Conservation (phyloP, 1,140 invertebrate genomes). For the Drosophila kepulauana region DNA sequence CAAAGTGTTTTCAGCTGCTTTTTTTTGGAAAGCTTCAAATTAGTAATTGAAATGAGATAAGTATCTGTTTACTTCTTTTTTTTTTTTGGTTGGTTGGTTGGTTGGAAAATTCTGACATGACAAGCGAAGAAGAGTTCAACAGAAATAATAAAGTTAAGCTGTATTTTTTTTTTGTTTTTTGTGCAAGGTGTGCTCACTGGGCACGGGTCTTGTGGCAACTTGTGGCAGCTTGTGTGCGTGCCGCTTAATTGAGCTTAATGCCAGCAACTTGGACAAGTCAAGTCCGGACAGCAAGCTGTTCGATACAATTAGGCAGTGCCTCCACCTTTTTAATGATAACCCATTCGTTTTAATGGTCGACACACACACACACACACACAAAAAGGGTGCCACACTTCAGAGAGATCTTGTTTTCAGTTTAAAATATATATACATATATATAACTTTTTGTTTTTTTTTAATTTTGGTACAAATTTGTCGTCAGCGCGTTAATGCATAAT, state of each 20-base stretch:
- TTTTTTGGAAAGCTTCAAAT: not conserved
- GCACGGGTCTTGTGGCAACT: slow-evolving; percentile 30
- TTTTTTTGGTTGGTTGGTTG: not conserved
- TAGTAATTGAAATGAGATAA: slow-evolving; percentile 18
- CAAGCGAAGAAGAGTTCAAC: not conserved
- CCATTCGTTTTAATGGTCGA: slow-evolving; percentile 39
- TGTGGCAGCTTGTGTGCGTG: slow-evolving; percentile 32
- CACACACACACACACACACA: not conserved
- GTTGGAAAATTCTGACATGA: slow-evolving; percentile 5
- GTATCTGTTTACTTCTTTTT: not conserved
- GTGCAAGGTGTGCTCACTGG: slow-evolving; percentile 62
- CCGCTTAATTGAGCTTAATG: slow-evolving; percentile 51
- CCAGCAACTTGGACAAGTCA: slow-evolving; percentile 6
- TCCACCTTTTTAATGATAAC: slow-evolving; percentile 49
- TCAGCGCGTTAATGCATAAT: not conserved
- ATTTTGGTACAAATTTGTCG: not conserved
- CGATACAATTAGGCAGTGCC: slow-evolving; percentile 43
- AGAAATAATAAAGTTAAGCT: slow-evolving; percentile 9
- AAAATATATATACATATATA: no score
- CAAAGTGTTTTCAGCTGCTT: slow-evolving; percentile 3
- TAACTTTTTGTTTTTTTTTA: not conserved
- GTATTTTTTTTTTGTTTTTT: no score
- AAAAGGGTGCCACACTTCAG: slow-evolving; percentile 25
- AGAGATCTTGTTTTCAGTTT: not conserved
- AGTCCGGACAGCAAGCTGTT: not conserved